Evolutionary conservation across 2,888 invertebrate genomes (phyloP), one percentile per base, ranked within the genome.

Genomic region (Cynaeus angustus): DNA sequence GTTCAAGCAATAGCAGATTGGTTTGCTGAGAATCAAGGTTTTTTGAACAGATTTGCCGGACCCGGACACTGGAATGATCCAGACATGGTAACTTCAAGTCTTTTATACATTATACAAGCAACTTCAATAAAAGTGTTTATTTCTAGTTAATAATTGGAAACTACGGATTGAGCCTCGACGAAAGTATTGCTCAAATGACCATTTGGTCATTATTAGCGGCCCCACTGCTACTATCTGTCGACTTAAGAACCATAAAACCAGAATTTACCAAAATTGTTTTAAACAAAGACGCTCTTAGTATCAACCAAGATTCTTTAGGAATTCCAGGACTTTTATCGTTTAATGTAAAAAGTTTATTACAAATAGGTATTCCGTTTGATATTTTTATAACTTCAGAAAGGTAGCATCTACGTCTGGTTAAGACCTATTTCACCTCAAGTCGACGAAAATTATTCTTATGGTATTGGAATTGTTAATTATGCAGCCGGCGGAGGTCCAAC

Each of bases 11-110:
- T 91, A 74, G 87, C 90, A 78, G 83, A 88, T 75, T 91, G 90
- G 88, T 91, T 90, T 78, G 90, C 88, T 2, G 84, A 87, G 52
- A 88, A 91, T 79, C 91, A 91, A 82, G 88, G 90, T 28, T 82
- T 87, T 50, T 82, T 91, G 65, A 87, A 86, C 0, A 77, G 85
- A 6, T 86, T 88, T 80, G 88, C 91, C 1, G 91, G 91, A 0
- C 91, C 92, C 0, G 92, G 92, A 1, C 90, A 90, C 77, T 92
- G 91, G 91, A 91, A 91, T 76, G 92, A 92, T 79, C 92, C 92
- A 3, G 92, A 92, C 79, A 92, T 92, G 92, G 91, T 91, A 46
- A 1, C 33, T 4, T 5, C n/a, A n/a, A 28, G 7, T 28, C 28
- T 33, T 33, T 33, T 7, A 21, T 21, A 21, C 21, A 4, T 21